Conservation (phyloP, 2,113 vertebrate genomes). For the Callipepla californica region DNA sequence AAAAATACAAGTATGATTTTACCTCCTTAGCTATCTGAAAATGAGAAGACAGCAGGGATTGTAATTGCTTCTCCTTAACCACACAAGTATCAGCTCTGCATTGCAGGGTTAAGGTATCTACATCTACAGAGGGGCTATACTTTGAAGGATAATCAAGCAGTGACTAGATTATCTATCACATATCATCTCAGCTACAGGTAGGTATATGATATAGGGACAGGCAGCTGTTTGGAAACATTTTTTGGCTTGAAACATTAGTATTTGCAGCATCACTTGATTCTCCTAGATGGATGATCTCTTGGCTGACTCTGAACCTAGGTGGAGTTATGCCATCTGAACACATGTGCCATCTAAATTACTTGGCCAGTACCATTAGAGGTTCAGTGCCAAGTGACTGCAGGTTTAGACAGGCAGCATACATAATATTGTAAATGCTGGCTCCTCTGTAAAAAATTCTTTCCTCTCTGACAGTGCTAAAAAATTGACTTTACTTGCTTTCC, state of each 20-base stretch:
- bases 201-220: background rate
- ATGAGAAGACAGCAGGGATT: background rate
- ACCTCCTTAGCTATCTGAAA: background rate
- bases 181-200: background rate
- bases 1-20: background rate
- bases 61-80: background rate
- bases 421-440: conserved; percentile 49
- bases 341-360: conserved; percentile 73
- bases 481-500: conserved; percentile 8
- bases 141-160: background rate
- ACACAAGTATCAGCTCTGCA: background rate
- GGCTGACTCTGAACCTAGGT: conserved; percentile 52
- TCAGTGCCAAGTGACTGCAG: conserved; percentile 58
- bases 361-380: conserved; percentile 11
- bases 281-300: conserved; percentile 57
- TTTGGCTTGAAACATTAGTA: conserved; percentile 36
- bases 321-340: conserved; percentile 70
- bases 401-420: conserved; percentile 72
- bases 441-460: conserved; percentile 11
- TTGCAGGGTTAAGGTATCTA: background rate
- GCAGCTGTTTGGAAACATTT: conserved; percentile 46
- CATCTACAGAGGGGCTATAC: background rate
- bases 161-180: conserved; percentile 11
- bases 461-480: conserved; percentile 48
- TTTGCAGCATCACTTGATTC: conserved; percentile 26